A percentile compares a stretch with the other conserved stretches of the same genome.
phyloP scores from a whole-genome alignment of 2,888 invertebrate species.

The Ernsta delagoae region DNA sequence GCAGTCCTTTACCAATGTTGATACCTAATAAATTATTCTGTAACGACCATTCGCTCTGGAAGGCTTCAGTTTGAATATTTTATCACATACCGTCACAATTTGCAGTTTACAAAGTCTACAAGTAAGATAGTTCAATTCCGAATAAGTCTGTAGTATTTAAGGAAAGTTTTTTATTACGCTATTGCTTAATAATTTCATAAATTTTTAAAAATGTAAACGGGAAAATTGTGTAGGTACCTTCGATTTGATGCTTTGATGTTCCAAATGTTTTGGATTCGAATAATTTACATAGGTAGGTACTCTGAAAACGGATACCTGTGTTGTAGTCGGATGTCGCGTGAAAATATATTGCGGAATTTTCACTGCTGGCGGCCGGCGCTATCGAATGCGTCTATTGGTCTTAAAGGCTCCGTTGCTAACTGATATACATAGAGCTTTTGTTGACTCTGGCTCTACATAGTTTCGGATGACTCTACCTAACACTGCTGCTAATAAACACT shows the following conservation, averaged over 20 bases:
- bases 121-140: not conserved
- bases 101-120: conserved; percentile 11
- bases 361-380: not conserved
- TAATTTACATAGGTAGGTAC: not conserved
- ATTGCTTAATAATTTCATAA: too few species aligned
- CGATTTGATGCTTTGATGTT: too few species aligned
- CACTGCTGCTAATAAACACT: too few species aligned
- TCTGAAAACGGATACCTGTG: not conserved
- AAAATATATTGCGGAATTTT: not conserved
- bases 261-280: not conserved
- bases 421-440: not conserved
- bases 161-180: too few species aligned
- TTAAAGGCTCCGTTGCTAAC: not conserved
- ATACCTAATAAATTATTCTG: conserved; percentile 14
- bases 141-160: too few species aligned
- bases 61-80: conserved; percentile 14
- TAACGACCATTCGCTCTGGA: conserved; percentile 6
- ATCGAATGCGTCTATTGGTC: not conserved
- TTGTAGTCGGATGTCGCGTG: not conserved
- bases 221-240: too few species aligned
- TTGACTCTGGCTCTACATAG: not conserved
- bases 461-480: not conserved
- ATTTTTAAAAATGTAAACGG: too few species aligned
- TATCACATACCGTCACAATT: conserved; percentile 21
- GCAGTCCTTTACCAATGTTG: not conserved